Percentiles rank a stretch among this genome's conserved stretches.
Conservation (phyloP, 2,797 vertebrate genomes). For the Sitta carolinensis region DNA sequence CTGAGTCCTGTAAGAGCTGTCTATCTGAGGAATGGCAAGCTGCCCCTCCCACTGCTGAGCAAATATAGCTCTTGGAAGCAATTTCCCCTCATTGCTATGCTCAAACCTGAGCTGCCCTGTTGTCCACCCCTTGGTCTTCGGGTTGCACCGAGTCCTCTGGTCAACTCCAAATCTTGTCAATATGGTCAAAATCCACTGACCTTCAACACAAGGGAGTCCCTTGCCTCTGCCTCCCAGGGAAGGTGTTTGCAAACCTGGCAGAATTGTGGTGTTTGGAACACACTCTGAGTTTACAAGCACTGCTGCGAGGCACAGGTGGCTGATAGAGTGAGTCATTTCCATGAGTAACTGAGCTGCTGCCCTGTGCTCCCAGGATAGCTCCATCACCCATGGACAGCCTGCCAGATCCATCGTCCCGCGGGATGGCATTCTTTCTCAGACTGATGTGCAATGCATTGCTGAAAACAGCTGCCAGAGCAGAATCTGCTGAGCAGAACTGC, state of each 20-base stretch:
- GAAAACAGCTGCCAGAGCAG: background rate
- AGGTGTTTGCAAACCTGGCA: background rate
- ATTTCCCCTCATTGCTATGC: background rate
- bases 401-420: rapidly evolving
- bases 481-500: too few species aligned
- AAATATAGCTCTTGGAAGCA: background rate
- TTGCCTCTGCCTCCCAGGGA: background rate
- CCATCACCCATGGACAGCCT: rapidly evolving
- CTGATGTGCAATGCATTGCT: background rate
- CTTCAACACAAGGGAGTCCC: too few species aligned
- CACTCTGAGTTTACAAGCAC: rapidly evolving
- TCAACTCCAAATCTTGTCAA: background rate
- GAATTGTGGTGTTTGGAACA: rapidly evolving
- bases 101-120: too few species aligned
- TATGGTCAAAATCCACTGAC: background rate
- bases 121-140: background rate
- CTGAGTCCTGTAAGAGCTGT: background rate
- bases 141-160: rapidly evolving
- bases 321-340: background rate
- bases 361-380: background rate
- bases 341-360: rapidly evolving
- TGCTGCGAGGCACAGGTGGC: background rate
- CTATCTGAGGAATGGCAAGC: too few species aligned
- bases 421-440: background rate
- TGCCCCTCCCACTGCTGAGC: background rate